Conservation (phyloP, 2,888 invertebrate genomes). For the Himalopsyche japonica region DNA sequence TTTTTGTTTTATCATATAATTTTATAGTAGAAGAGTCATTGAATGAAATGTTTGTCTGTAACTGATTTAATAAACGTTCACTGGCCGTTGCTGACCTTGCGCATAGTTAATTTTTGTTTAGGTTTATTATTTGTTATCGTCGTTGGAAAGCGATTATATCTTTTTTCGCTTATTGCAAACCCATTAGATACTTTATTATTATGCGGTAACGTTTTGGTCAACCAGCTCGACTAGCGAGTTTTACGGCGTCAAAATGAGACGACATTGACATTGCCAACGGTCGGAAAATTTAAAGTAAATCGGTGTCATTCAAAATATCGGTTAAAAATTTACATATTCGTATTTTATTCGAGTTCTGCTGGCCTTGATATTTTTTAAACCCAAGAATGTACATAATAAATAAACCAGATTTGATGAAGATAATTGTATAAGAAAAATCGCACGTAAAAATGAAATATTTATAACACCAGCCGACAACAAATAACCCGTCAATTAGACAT, state of each 20-base stretch:
- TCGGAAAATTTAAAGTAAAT: background rate
- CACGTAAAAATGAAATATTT: too few species aligned
- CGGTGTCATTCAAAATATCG: too few species aligned
- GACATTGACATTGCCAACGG: background rate
- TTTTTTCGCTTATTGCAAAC: conserved; percentile 1
- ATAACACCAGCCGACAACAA: too few species aligned
- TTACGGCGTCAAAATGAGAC: background rate
- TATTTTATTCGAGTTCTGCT: too few species aligned
- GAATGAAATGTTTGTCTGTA: background rate
- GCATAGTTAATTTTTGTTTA: background rate
- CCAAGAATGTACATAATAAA: too few species aligned
- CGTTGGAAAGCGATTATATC: background rate
- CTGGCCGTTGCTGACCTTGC: background rate
- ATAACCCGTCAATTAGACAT: too few species aligned
- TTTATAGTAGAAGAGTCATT: background rate
- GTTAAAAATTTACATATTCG: too few species aligned
- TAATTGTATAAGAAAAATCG: too few species aligned
- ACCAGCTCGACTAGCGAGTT: background rate
- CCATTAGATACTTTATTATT: conserved; percentile 16
- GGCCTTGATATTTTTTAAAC: too few species aligned
- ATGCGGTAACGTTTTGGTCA: conserved; percentile 4
- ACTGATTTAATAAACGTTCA: background rate
- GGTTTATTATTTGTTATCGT: background rate
- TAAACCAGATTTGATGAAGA: too few species aligned
- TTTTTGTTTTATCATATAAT: too few species aligned